Percentiles rank a stretch among this genome's conserved stretches.
phyloP scores from a whole-genome alignment of 2,888 invertebrate species.

The Eupithecia abbreviata region DNA sequence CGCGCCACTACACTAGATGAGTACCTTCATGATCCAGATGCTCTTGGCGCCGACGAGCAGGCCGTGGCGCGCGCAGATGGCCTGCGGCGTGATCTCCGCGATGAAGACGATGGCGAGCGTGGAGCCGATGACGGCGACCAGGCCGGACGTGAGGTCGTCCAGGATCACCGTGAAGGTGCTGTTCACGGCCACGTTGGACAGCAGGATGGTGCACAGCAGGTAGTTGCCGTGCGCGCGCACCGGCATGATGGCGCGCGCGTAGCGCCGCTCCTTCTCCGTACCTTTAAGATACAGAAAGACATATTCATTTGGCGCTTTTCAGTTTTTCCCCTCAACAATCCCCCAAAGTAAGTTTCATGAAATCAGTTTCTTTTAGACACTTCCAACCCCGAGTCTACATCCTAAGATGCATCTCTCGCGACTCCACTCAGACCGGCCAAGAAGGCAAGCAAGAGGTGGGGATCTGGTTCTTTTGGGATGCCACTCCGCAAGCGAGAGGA shows the following conservation, averaged over 20 bases:
- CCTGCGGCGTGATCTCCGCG: slow-evolving; percentile 98
- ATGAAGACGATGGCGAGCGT: slow-evolving; percentile 97
- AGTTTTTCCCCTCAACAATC: too few species aligned
- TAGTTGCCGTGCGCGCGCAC: slow-evolving; percentile 97
- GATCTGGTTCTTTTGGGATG: too few species aligned
- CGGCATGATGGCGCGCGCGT: slow-evolving; percentile 95
- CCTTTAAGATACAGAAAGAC: slow-evolving; percentile 71
- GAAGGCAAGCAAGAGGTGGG: too few species aligned
- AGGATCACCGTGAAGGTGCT: slow-evolving; percentile 97
- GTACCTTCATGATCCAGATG: slow-evolving; percentile 94
- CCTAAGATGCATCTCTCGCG: too few species aligned
- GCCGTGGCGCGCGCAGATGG: slow-evolving; percentile 97
- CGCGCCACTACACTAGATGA: too few species aligned
- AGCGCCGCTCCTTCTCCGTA: slow-evolving; percentile 90
- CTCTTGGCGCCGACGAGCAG: slow-evolving; percentile 97
- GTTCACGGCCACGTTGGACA: slow-evolving; percentile 97
- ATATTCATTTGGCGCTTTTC: too few species aligned
- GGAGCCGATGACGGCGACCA: slow-evolving; percentile 94
- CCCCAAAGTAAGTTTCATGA: too few species aligned
- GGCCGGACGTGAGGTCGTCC: slow-evolving; percentile 96
- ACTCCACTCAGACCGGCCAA: too few species aligned
- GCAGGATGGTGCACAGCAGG: slow-evolving; percentile 91
- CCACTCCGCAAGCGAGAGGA: too few species aligned
- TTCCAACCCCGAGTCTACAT: too few species aligned
- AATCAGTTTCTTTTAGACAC: too few species aligned